Evolutionary conservation across 2,113 vertebrate species (phyloP), one percentile per base, ranked within the genome.

Genomic region (Dicaeum eximium): DNA sequence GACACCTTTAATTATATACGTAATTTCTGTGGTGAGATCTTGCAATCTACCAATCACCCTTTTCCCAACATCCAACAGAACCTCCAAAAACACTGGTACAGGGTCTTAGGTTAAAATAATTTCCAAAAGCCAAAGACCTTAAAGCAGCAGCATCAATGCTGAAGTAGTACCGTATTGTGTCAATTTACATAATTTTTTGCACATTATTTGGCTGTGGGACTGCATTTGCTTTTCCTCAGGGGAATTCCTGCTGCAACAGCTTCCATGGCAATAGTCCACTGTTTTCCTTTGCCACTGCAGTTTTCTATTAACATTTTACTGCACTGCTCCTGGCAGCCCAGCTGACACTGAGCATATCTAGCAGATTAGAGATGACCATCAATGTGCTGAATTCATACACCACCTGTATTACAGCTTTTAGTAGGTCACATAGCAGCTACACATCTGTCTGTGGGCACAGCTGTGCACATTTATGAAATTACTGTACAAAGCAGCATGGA

Each of bases 1-100:
- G 57, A 86, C 51, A 69, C 11, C 60, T 87, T 92, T 93, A 90
- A 93, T 90, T 91, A 78, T 15, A 87, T 13, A 56, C 15, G 45
- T 64, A 86, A 90, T 86, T 75, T 80, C 73, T 75, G 19, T 9
- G 67, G 65, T 13, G 28, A 89, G 19, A 70, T 80, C 47, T 72
- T 70, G 61, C 60, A 79, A 72, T 50, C 88, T 58, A 62, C 40
- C 64, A 77, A 47, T 64, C 57, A 47, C 15, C 47, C 60, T 61
- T 86, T 50, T 5, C 30, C 19, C 30, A 81, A 51, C 35, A 87
- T 28, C 14, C 48, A 72, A 19, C 14, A 66, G 47, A 86, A 70
- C 38, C 35, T 80, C 57, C 54, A 33, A 54, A 70, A 80, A 50
- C 33, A 65, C 40, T 60, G 20, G 27, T 42, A 72, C 25, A 38